These are phyloP conservation scores for Macrosteles quadrilineatus DNA, from an alignment of 1,140 invertebrate genomes.

Conservation along the genomic window DNA sequence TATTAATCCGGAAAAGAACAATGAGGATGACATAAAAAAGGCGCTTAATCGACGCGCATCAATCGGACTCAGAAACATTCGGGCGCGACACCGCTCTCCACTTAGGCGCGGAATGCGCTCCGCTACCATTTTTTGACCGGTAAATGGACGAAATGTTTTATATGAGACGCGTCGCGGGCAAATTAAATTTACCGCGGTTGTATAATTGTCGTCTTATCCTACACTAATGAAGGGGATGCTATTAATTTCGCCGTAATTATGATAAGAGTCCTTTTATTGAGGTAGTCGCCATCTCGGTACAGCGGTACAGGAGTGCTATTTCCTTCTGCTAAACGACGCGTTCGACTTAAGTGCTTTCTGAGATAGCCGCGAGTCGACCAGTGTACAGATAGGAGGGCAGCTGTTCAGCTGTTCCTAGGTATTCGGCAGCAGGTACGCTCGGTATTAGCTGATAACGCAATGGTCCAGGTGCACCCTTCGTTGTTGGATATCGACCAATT, in stretches of 20 bases:
- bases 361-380: too few relatives aligned
- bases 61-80: neutral
- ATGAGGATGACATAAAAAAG: neutral
- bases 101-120: neutral
- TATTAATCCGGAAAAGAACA: conserved; percentile 2
- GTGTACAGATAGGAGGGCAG: too few relatives aligned
- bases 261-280: neutral
- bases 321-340: neutral
- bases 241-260: conserved; percentile 26
- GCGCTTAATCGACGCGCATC: conserved; percentile 15
- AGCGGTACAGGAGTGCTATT: neutral
- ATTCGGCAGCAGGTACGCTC: too few relatives aligned
- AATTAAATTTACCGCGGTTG: conserved; percentile 13
- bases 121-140: conserved; percentile 2
- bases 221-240: conserved; percentile 13
- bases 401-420: too few relatives aligned
- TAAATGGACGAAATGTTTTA: conserved; percentile 19
- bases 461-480: too few relatives aligned
- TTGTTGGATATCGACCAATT: too few relatives aligned
- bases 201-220: conserved; percentile 19
- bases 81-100: conserved; percentile 2
- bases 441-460: too few relatives aligned
- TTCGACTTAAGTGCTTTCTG: neutral
- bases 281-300: neutral
- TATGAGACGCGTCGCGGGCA: neutral